Conservation (phyloP, 2,113 vertebrate species). For the Alligator sinensis region DNA sequence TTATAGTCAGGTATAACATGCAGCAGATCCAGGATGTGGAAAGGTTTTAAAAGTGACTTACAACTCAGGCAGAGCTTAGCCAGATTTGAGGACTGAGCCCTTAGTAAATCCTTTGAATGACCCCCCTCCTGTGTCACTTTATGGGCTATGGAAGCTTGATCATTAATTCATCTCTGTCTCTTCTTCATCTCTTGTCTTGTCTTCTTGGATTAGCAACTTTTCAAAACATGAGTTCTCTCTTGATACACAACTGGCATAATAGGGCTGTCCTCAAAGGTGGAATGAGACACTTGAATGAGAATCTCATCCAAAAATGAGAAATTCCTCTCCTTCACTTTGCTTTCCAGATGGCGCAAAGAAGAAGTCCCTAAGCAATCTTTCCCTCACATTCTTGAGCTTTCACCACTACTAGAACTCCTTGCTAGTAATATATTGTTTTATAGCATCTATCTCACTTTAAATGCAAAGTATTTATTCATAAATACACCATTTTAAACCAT, state of each 20-base stretch:
- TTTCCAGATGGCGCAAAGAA: neutral
- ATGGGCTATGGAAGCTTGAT: neutral
- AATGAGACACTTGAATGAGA: neutral
- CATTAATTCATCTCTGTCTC: neutral
- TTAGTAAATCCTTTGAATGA: neutral
- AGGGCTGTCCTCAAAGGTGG: neutral
- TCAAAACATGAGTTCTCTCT: neutral
- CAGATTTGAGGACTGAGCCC: neutral
- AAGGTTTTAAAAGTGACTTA: neutral
- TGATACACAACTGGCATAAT: neutral
- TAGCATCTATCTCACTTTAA: neutral
- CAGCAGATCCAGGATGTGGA: neutral
- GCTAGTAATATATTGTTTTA: neutral
- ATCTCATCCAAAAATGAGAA: neutral
- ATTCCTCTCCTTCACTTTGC: neutral
- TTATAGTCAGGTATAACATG: neutral
- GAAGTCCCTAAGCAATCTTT: neutral
- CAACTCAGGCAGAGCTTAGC: neutral
- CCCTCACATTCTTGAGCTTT: too few species aligned
- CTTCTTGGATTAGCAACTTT: neutral
- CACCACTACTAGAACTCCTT: neutral
- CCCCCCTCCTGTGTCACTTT: accelerated
- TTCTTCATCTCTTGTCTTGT: neutral
- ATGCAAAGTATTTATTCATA: neutral
- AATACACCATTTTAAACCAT: neutral